Base-by-base conservation (phyloP, 2,888 invertebrate species). In the Hesperia comma region DNA sequence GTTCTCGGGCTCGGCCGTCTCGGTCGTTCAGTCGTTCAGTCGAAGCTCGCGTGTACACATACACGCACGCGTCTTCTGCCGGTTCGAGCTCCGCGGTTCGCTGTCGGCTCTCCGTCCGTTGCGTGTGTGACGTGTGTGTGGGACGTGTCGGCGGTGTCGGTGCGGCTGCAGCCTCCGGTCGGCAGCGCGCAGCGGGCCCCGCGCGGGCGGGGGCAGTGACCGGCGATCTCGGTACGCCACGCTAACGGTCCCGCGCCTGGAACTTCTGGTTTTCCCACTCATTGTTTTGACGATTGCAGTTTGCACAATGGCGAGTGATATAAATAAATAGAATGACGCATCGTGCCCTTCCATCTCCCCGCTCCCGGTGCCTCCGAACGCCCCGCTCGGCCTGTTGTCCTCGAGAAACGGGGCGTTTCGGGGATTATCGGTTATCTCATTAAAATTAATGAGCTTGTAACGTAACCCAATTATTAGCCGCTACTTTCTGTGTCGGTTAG, bases 141-240 rank as follows among this genome's bases (percentile, higher is more conserved):
- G 43, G 43, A 26, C 12, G 19, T n/a, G 17, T 19, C 12, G 49
- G n/a, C 10, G 49, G 19, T 19, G 49, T 49, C 17, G 10, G 49
- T 19, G 49, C 49, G 49, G 2, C 8, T 8, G 49, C 49, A 49
- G 49, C 49, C 49, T 49, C 43, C 15, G 43, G 41, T 46, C 7
- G 33, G 12, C 15, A n/a, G n/a, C n/a, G n/a, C n/a, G n/a, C n/a
- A n/a, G n/a, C 51, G 46, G 57, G 49, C 60, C 55, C 49, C 69
- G 58, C 64, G 67, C 63, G 68, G 71, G 69, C 69, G 72, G 78
- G 86, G 83, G 80, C 88, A 81, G 74, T 85, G 86, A 87, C 88
- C 86, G 83, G 68, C 80, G 77, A 83, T 77, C 84, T 72, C 74
- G 75, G 74, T 75, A 74, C 68, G 72, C 41, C 61, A 41, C 41